Evolutionary conservation across 2,797 vertebrate species (phyloP), one percentile per base, ranked within the genome.

Genomic region (Ispidina lecontei): DNA sequence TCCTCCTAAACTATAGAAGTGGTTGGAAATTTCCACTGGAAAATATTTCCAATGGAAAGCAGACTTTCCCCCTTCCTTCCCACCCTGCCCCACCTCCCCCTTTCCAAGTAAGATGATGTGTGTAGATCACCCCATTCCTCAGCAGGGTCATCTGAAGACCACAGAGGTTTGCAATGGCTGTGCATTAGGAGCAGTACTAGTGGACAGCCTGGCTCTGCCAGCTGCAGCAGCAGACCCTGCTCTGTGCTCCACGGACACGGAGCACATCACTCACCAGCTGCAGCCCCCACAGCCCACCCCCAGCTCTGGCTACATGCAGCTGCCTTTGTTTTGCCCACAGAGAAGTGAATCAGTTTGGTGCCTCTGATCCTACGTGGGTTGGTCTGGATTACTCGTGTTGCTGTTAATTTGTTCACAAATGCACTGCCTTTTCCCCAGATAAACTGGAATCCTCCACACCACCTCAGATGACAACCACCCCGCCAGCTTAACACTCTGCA

Each of bases 21-120:
- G 91, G 89, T 93, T 95, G 89, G 91, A 95, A 93, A 91, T 83
- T 95, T 94, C 89, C 92, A 94, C 87, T 89, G 64, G 26, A 80
- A 95, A 94, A 55, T 77, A 76, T 87, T 95, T 93, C 89, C 87
- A 85, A 77, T 90, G 89, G 87, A 95, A 95, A 95, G 13, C 94
- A 95, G 82, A 95, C 89, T 87, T 59, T 3, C 14, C 10, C 17
- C 16, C 12, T 77, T 92, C 52, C 59, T 73, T 78, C 58, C 72
- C 54, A 71, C 41, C 15, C 70, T 14, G 3, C 23, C 41, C 33
- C 19, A 49, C 26, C 35, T 76, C 18, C n/a, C n/a, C 26, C 20
- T 69, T 37, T 73, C 68, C 10, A 14, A 87, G 26, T 46, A 43
- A 84, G 91, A 72, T 33, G 65, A 56, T 18, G 68, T 22, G 6